Conservation (phyloP, 2,113 vertebrate species). For the Rhegmatorhina hoffmannsi region DNA sequence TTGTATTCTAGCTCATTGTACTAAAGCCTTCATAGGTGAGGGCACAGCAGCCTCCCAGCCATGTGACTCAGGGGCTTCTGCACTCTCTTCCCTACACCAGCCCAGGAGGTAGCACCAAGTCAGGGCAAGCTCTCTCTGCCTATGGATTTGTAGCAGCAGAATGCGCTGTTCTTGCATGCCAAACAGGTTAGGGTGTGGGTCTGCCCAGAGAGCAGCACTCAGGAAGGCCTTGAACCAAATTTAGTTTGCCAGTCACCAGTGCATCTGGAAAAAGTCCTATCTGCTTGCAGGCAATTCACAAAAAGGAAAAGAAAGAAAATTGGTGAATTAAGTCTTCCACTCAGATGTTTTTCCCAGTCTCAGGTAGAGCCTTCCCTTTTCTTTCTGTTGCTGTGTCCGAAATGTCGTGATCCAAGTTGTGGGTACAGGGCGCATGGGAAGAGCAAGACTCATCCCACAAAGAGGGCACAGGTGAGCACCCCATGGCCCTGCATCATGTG, state of each 20-base stretch:
- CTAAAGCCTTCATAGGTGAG: not conserved
- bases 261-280: not conserved
- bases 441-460: fast-evolving
- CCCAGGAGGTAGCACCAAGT: not conserved
- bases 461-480: not conserved
- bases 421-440: not conserved
- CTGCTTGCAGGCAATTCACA: not conserved
- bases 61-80: fast-evolving
- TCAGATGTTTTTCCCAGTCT: not conserved
- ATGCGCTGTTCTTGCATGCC: fast-evolving
- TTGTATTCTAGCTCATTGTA: not conserved
- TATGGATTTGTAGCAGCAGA: not conserved
- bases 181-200: fast-evolving
- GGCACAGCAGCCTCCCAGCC: not conserved
- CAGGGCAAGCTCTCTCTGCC: not conserved
- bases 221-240: not conserved
- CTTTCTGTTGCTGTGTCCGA: not conserved
- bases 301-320: not conserved
- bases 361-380: not conserved
- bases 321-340: not conserved
- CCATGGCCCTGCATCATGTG: not conserved
- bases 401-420: not conserved
- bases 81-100: not conserved
- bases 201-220: not conserved
- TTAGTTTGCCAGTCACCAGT: not conserved